Evolutionary conservation across 2,797 vertebrate genomes (phyloP).

Genomic region (Sphenopsis melanotis): DNA sequence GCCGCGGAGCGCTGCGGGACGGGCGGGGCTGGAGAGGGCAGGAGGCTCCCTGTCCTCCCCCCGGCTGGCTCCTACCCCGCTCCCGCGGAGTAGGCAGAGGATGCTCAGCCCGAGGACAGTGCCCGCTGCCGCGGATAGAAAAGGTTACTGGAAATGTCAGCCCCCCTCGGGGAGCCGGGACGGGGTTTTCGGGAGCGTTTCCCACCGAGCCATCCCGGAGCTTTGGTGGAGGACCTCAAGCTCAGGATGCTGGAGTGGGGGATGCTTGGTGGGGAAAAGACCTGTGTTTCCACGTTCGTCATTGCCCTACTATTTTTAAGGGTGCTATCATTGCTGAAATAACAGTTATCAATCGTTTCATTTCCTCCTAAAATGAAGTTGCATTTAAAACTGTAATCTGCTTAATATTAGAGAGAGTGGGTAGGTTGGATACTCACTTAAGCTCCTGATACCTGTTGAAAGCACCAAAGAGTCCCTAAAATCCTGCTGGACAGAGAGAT

Average conservation of each 20-base stretch:
- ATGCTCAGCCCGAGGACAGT: background rate
- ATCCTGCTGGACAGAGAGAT: background rate
- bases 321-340: background rate
- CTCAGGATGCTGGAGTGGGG: background rate
- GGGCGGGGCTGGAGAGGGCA: background rate
- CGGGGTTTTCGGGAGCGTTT: background rate
- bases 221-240: background rate
- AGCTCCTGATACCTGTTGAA: background rate
- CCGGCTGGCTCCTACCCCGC: background rate
- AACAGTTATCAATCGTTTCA: accelerated
- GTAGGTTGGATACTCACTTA: background rate
- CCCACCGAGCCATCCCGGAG: background rate
- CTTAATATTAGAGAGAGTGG: background rate
- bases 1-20: background rate
- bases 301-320: background rate
- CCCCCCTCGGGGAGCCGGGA: background rate
- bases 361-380: background rate
- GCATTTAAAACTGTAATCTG: background rate
- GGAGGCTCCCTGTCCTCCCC: background rate
- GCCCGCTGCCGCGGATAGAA: background rate
- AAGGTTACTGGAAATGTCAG: background rate
- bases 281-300: background rate
- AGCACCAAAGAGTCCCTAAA: background rate
- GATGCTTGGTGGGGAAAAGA: background rate
- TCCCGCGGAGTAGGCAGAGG: background rate